Evolutionary conservation across 2,797 vertebrate species (phyloP), one percentile per base, ranked within the genome.

Genomic region (Orientallactaga sibirica): DNA sequence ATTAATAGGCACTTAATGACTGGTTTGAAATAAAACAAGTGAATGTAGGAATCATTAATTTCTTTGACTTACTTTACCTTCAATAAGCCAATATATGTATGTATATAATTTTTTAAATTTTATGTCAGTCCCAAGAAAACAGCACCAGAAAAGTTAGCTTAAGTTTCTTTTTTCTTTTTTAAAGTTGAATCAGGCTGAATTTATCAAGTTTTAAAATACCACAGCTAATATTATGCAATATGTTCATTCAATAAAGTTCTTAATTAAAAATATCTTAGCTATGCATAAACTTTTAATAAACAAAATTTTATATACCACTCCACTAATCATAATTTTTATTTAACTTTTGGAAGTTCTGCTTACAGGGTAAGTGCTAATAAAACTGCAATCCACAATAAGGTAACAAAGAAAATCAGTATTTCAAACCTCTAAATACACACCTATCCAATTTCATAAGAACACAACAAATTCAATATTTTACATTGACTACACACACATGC

Each of bases 121-220:
- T 80, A 85, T 62, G 92, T 94, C 58, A 67, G 24, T 37, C 92
- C 76, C 66, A 87, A 95, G 37, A 90, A 88, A 67, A 67, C 9
- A 64, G 27, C 15, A 84, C 64, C 52, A 75, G 48, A 83, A 58
- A 93, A 86, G 61, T 73, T 19, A n/a, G 16, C 25, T 58, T 2
- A 68, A 29, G 27, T 70, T 91, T 70, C 29, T 55, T 22, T 71
- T 71, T 61, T 61, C 22, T 24, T 41, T 33, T 67, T 82, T 48
- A 68, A 55, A 70, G 81, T 55, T 55, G 29, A 16, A 58, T 37
- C 29, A 37, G 67, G n/a, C 7, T 71, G 29, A 84, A 84, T 55
- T 68, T 37, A 68, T 33, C 11, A 18, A 55, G 24, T 68, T 86
- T 82, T 29, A 52, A 75, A 64, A 64, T 52, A 90, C 33, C 61